Percentiles rank a stretch among this genome's conserved stretches.
phyloP scores from a whole-genome alignment of 2,797 vertebrate species.

The Stomatorhinus walkeri region DNA sequence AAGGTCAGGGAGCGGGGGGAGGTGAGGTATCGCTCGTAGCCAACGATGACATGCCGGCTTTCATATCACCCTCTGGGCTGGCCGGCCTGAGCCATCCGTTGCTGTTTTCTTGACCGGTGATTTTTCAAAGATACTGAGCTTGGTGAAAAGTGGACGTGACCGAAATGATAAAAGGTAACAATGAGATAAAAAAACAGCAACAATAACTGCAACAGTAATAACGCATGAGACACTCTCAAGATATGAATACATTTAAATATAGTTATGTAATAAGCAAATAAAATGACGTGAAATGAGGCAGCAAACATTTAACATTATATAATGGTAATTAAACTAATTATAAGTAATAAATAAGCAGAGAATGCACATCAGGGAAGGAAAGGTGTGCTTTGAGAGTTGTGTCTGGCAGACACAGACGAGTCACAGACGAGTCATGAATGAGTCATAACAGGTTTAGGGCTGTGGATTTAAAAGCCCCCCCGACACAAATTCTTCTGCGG shows the following conservation, averaged over 20 bases:
- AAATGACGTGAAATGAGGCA: background rate
- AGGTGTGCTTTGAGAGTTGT: background rate
- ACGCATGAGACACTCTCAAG: background rate
- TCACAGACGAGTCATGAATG: background rate
- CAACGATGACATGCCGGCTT: background rate
- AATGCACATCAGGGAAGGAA: background rate
- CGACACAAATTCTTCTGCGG: background rate
- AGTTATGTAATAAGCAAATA: background rate
- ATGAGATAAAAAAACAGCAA: background rate
- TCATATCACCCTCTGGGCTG: background rate
- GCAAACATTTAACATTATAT: background rate
- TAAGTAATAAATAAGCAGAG: background rate
- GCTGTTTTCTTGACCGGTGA: background rate
- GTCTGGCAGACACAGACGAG: background rate
- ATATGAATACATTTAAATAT: background rate
- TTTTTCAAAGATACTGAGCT: background rate
- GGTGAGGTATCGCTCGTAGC: background rate
- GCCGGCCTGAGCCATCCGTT: background rate
- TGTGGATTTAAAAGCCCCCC: background rate
- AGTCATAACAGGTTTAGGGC: background rate
- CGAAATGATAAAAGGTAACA: background rate
- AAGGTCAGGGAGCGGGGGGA: background rate
- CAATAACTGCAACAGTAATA: background rate
- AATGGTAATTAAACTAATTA: background rate
- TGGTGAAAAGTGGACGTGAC: background rate